Evolutionary conservation across 1,140 invertebrate species (phyloP).

Genomic region (Drosophila kurseongensis): DNA sequence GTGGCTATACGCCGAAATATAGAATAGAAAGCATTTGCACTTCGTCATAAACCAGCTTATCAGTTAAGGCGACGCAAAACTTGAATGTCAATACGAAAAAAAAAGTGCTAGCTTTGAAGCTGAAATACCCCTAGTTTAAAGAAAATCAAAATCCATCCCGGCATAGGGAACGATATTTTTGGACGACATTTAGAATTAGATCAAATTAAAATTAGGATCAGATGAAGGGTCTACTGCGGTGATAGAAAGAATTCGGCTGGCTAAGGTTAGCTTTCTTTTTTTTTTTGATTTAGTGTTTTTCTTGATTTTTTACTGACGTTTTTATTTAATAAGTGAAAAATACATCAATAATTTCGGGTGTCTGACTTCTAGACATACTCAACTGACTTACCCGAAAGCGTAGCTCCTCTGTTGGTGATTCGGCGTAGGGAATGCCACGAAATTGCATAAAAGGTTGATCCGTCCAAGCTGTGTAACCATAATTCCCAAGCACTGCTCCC

Average conservation of each 20-base stretch:
- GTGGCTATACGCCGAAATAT: constrained; percentile 42
- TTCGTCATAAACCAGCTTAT: constrained; percentile 43
- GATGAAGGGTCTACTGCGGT: too few species aligned
- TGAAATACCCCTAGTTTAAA: neutral
- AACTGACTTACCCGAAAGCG: constrained; percentile 69
- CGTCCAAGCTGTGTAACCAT: constrained; percentile 70
- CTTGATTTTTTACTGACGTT: neutral
- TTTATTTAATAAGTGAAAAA: neutral
- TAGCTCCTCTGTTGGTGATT: constrained; percentile 61
- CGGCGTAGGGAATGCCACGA: constrained; percentile 79
- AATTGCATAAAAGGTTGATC: constrained; percentile 74
- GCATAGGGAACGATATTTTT: too few species aligned
- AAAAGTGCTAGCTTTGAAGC: neutral
- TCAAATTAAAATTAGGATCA: too few species aligned
- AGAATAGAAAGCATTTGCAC: constrained; percentile 4
- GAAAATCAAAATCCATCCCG: too few species aligned
- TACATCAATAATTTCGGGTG: too few species aligned
- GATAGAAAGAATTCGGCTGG: too few species aligned
- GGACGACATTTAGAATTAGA: too few species aligned
- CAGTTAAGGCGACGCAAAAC: constrained; percentile 12
- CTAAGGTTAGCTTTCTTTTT: too few species aligned
- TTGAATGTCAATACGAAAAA: constrained; percentile 15
- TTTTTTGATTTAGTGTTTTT: neutral
- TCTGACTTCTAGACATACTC: too few species aligned
- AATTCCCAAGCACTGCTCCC: constrained; percentile 84